Evolutionary conservation across 2,113 vertebrate genomes (phyloP), one percentile per base, ranked within the genome.

Genomic region (Oceanodroma tethys): DNA sequence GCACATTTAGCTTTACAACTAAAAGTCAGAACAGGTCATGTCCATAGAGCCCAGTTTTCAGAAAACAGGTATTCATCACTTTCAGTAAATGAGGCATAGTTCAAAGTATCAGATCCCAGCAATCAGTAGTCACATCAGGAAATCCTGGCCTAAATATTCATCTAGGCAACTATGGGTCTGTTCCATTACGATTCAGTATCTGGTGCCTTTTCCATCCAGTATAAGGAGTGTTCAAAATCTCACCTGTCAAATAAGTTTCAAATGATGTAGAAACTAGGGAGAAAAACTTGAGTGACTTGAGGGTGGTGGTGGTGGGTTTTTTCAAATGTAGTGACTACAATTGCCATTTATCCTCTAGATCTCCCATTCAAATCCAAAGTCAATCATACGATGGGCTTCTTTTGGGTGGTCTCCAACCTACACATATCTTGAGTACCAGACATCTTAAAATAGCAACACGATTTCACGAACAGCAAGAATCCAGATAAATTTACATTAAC

Each of bases 401-500:
- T 0, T 60, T 5, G 3, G 23, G 38, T 68, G 13, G 23, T 47
- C 30, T 92, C 34, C 4, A 4, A 68, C 48, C 76, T 87, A 47
- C 43, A 47, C n/a, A 3, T 38, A 72, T 48, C 81, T 87, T 74
- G 63, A 70, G 47, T 10, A 40, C 13, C 73, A 88, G 79, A 40
- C 32, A 66, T 38, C 62, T 73, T 55, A n/a, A 70, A 78, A 70
- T 20, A 75, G 59, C 71, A 65, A 62, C 26, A 43, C 0, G 5
- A 72, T 91, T 94, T 85, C 76, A 72, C 10, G 6, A 95, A 58
- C 68, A 94, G 80, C 82, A 71, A 94, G 93, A 68, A 89, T 60
- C 84, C 73, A 87, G 75, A 91, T 90, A 88, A 75, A 95, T 87
- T 88, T 80, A 80, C 66, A 79, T 75, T 83, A 86, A 72, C 66